Evolutionary conservation across 2,797 vertebrate species (phyloP), one percentile per base, ranked within the genome.

Genomic region (Adrianichthys oophorus): DNA sequence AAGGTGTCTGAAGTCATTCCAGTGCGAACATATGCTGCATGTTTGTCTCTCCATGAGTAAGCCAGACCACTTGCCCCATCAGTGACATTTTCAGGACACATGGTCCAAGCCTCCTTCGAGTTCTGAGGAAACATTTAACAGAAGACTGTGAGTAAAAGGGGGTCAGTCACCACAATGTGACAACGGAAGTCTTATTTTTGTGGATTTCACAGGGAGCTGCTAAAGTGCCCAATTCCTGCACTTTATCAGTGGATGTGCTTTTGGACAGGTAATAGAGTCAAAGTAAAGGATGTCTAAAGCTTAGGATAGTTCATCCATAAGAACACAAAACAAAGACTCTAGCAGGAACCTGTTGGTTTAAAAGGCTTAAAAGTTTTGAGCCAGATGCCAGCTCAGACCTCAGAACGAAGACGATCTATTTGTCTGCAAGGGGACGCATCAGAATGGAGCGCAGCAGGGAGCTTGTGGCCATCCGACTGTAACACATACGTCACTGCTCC

Each of bases 11-110:
- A 32, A 57, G 67, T 77, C 79, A 76, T 84, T 89, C 80, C 78
- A 83, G 80, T 81, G 65, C 72, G 74, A 62, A 62, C 88, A 90
- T 83, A 87, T 90, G 85, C 87, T 74, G 59, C 75, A 71, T 70
- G 82, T 86, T 69, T 85, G 76, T 68, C 48, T 61, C 62, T 70
- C 70, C 60, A 67, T 59, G 78, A 68, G 69, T 65, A 82, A 79
- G 77, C 73, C 61, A 77, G 74, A 72, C 68, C 68, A 77, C 74
- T 78, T 71, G 75, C 76, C 72, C 66, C 74, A 61, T 79, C 63
- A 72, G 59, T 41, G 13, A 68, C 26, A 50, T 66, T 80, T 67
- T 80, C 23, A 55, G 52, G 42, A 53, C 68, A 75, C 45, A 69
- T n/a, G 55, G 59, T 48, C 62, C 62, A 65, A 77, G 72, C 67